phyloP scores from a whole-genome alignment of 92 coral and sea anemone species.

The Scolanthus callimorphus region DNA sequence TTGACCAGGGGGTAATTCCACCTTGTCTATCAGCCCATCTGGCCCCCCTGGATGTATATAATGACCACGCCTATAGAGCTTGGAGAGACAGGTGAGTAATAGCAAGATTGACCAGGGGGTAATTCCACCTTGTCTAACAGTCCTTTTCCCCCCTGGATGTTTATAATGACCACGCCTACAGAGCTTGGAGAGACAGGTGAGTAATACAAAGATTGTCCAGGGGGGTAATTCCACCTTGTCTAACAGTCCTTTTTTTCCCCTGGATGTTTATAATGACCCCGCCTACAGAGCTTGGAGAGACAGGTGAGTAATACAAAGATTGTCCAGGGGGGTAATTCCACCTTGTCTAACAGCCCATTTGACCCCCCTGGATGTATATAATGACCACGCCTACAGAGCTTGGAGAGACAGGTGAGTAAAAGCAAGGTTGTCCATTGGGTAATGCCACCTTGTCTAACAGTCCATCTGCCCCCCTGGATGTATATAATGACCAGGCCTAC shows the following conservation, averaged over 20 bases:
- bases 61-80: constrained; percentile 41
- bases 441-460: constrained; percentile 34
- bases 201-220: neutral
- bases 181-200: constrained; percentile 72
- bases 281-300: constrained; percentile 66
- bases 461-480: constrained; percentile 76
- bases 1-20: neutral
- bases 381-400: constrained; percentile 41
- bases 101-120: neutral
- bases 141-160: constrained; percentile 79
- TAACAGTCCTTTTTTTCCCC: too few relatives aligned
- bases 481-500: constrained; percentile 57
- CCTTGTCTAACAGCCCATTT: constrained; percentile 67
- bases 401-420: constrained; percentile 66
- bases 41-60: constrained; percentile 71
- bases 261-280: constrained; percentile 46
- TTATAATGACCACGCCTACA: constrained; percentile 51
- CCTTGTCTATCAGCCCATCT: constrained; percentile 66
- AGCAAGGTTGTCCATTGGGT: neutral
- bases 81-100: constrained; percentile 66
- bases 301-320: constrained; percentile 27
- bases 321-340: neutral
- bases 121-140: constrained; percentile 34
- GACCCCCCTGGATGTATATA: constrained; percentile 70
- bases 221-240: too few relatives aligned